Conservation (phyloP, 1,140 invertebrate genomes). For the Asobara japonica region DNA sequence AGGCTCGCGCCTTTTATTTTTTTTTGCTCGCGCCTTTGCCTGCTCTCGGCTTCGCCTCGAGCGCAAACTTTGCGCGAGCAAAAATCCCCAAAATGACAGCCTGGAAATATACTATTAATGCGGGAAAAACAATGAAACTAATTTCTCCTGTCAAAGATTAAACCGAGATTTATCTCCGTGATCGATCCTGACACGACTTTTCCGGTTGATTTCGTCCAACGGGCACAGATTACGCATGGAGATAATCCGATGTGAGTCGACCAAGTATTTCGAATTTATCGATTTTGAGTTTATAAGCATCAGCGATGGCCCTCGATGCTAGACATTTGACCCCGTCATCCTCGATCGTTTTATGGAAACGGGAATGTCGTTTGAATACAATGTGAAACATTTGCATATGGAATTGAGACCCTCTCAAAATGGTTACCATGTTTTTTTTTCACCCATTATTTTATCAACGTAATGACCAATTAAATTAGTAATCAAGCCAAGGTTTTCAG, state of each 20-base stretch:
- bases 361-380: slow-evolving; percentile 2
- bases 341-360: neutral
- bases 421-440: neutral
- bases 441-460: neutral
- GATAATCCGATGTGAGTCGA: neutral
- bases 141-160: neutral
- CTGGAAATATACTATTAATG: too few relatives aligned
- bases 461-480: neutral
- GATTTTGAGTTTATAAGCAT: slow-evolving; percentile 1
- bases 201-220: neutral
- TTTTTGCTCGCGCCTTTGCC: too few relatives aligned
- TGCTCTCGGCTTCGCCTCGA: too few relatives aligned
- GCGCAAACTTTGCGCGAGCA: too few relatives aligned
- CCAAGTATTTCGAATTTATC: neutral
- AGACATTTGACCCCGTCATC: neutral
- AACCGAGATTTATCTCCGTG: neutral
- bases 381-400: neutral
- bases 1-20: too few relatives aligned
- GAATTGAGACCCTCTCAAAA: neutral
- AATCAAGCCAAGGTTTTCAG: neutral
- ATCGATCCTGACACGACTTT: neutral
- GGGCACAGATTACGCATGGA: neutral
- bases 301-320: neutral
- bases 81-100: too few relatives aligned
- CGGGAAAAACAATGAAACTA: too few relatives aligned